Evolutionary conservation across 2,797 vertebrate genomes (phyloP).

Genomic region (Myotis pilosus): DNA sequence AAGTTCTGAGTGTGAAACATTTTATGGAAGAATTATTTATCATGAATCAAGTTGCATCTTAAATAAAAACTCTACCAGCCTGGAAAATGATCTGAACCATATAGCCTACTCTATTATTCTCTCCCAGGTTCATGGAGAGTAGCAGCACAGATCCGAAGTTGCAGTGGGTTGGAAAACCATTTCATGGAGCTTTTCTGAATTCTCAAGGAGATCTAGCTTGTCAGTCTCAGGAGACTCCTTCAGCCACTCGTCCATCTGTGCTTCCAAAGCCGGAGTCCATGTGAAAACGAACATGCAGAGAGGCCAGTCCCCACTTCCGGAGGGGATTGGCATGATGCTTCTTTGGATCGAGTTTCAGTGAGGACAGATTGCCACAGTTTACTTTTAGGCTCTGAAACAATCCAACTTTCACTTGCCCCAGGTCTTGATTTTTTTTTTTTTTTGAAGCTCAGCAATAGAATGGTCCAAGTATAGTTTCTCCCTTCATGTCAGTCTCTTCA

Average conservation of each 20-base stretch:
- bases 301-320: not conserved
- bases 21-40: too few relatives aligned
- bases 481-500: not conserved
- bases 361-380: not conserved
- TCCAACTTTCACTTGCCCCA: not conserved
- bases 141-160: not conserved
- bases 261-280: not conserved
- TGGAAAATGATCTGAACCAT: constrained; percentile 13
- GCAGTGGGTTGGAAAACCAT: not conserved
- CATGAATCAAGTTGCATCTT: too few relatives aligned
- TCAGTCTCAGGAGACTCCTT: not conserved
- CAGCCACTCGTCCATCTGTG: not conserved
- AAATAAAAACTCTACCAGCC: not conserved
- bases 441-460: not conserved
- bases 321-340: not conserved
- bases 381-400: not conserved
- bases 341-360: not conserved
- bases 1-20: too few relatives aligned
- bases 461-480: not conserved
- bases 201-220: not conserved
- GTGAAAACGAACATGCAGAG: not conserved
- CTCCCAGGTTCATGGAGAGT: not conserved
- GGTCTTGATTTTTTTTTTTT: not conserved
- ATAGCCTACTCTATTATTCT: not conserved
- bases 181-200: not conserved